phyloP scores from a whole-genome alignment of 2,113 vertebrate genomes.

The Verasper variegatus region DNA sequence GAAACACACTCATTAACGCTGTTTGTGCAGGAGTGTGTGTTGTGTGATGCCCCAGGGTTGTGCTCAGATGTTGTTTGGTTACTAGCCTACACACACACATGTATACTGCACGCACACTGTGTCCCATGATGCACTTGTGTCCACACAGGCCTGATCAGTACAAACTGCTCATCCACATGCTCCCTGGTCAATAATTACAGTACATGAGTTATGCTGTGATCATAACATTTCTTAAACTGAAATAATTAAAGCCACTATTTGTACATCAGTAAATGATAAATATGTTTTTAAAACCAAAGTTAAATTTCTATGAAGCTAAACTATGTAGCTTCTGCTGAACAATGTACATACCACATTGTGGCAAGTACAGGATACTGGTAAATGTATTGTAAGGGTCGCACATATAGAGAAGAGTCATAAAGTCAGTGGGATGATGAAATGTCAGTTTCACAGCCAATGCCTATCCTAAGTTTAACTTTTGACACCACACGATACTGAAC shows the following conservation, averaged over 20 bases:
- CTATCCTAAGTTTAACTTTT: too few species aligned
- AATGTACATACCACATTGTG: background rate
- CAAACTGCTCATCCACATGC: conserved; percentile 18
- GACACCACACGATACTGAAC: background rate
- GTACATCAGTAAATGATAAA: too few species aligned
- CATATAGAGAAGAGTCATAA: background rate
- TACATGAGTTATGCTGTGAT: background rate
- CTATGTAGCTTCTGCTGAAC: background rate
- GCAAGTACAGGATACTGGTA: background rate
- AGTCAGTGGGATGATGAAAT: background rate
- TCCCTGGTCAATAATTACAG: conserved; percentile 39
- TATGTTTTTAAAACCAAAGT: background rate
- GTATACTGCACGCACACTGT: conserved; percentile 3
- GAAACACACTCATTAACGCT: conserved; percentile 67
- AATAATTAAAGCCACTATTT: background rate
- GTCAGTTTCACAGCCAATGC: background rate
- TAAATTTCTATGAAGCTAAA: background rate
- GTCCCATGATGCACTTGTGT: conserved; percentile 50
- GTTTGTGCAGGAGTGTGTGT: conserved; percentile 33
- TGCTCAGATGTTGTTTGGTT: conserved; percentile 49
- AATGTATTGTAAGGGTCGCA: too few species aligned
- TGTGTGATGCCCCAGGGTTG: conserved; percentile 43
- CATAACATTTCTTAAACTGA: background rate
- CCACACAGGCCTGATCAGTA: conserved; percentile 27
- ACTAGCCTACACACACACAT: conserved; percentile 34